Evolutionary conservation across 2,888 invertebrate genomes (phyloP).

Genomic region (Rhyacophila evoluta): DNA sequence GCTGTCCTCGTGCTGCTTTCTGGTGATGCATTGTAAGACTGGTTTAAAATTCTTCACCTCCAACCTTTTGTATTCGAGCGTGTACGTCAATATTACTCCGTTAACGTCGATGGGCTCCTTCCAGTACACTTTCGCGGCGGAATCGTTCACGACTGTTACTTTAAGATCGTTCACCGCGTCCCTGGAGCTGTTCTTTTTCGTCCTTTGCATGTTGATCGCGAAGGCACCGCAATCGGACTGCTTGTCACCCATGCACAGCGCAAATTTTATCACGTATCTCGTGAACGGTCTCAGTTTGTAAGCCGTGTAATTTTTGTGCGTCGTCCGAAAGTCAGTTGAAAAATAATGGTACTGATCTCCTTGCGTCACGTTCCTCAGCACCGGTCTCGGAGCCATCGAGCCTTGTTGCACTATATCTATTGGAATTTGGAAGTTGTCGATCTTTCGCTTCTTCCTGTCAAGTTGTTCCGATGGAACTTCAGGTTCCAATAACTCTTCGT

Average conservation of each 20-base stretch:
- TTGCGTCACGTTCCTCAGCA: slow-evolving; percentile 40
- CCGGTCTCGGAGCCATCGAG: slow-evolving; percentile 30
- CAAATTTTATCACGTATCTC: slow-evolving; percentile 71
- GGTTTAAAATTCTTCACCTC: slow-evolving; percentile 60
- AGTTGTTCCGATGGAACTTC: background rate
- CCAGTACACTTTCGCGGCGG: slow-evolving; percentile 66
- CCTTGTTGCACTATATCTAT: slow-evolving; percentile 32
- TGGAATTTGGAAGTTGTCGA: slow-evolving; percentile 31
- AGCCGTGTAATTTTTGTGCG: slow-evolving; percentile 55
- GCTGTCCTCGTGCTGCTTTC: slow-evolving; percentile 57
- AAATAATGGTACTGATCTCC: slow-evolving; percentile 42
- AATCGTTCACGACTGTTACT: slow-evolving; percentile 55
- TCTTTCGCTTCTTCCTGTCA: slow-evolving; percentile 29
- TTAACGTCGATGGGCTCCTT: slow-evolving; percentile 74
- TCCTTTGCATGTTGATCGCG: slow-evolving; percentile 65
- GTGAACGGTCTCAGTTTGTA: slow-evolving; percentile 70
- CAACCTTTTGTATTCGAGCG: slow-evolving; percentile 67
- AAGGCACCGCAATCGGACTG: slow-evolving; percentile 66
- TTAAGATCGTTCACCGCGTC: slow-evolving; percentile 62
- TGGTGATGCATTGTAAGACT: slow-evolving; percentile 66
- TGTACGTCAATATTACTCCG: slow-evolving; percentile 74
- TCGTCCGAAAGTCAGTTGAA: slow-evolving; percentile 40
- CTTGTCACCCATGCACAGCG: slow-evolving; percentile 68
- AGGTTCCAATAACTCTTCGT: background rate
- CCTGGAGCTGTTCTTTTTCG: slow-evolving; percentile 61